Evolutionary conservation across 2,797 vertebrate species (phyloP).

Genomic region (Anguilla megastoma): DNA sequence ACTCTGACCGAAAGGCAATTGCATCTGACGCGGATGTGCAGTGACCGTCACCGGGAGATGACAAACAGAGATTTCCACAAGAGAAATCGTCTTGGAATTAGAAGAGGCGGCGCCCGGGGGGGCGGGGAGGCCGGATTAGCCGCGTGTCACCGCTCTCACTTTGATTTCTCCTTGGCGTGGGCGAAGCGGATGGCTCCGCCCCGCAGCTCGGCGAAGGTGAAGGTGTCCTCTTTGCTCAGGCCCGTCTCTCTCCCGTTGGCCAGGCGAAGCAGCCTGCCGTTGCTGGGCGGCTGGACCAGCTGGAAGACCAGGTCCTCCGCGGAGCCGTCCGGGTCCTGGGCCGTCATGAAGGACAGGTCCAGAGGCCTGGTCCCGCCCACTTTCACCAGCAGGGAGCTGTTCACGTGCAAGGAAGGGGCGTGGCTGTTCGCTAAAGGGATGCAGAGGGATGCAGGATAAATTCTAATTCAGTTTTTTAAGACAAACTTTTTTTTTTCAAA

Average conservation of each 20-base stretch:
- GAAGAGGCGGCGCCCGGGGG: background rate
- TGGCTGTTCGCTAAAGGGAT: conserved; percentile 66
- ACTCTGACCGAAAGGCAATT: background rate
- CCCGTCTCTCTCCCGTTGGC: conserved; percentile 53
- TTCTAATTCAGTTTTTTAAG: background rate
- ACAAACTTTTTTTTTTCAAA: too few species aligned
- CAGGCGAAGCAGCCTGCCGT: conserved; percentile 73
- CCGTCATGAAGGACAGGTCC: conserved; percentile 65
- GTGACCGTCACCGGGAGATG: conserved; percentile 1
- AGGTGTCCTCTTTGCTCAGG: conserved; percentile 69
- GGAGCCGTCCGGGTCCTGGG: conserved; percentile 60
- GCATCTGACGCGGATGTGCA: background rate
- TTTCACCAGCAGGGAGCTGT: conserved; percentile 76
- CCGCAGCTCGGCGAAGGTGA: conserved; percentile 76
- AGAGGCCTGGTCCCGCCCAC: conserved; percentile 74
- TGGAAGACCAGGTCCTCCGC: conserved; percentile 68
- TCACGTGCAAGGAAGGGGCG: conserved; percentile 65
- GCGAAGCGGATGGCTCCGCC: conserved; percentile 74
- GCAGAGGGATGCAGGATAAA: background rate
- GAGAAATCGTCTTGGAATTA: background rate
- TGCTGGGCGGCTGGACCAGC: conserved; percentile 72
- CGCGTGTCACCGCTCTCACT: conserved; percentile 67
- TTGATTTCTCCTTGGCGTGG: conserved; percentile 77
- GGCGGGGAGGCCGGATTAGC: background rate
- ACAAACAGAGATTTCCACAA: background rate